Base-by-base conservation (phyloP, 1,140 invertebrate species). In the Heliothis virescens region DNA sequence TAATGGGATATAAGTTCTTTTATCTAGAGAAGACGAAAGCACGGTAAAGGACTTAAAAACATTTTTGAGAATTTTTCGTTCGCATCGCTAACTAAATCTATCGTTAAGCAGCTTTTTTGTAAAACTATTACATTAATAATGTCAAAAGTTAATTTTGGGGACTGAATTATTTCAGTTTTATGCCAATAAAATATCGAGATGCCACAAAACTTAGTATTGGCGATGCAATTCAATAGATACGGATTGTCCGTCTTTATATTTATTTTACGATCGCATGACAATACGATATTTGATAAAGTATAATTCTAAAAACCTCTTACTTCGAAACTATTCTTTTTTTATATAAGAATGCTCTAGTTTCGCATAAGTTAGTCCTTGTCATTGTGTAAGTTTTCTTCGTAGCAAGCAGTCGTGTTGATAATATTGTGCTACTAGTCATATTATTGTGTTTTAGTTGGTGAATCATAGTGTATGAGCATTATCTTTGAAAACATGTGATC, bases 251-350 rank as follows among this genome's bases (percentile, higher is more conserved):
- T 10, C 47, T 65, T 11, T 41, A 47, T 41, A 47, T 48, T 65
- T 47, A 18, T 10, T 65, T 65, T 48, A 65, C 62, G 62, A 65
- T 65, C 62, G 62, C 62, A 48, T 65, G 62, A 47, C 16, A 16
- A 48, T 65, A 48, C 10, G 26, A 48, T 65, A 65, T 65, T 65
- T 47, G 41, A 65, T 65, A 18, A 48, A 47, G 18, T 41, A 65
- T 18, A 18, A 2, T 0, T 11, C 62, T 65, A 13, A 41, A 63
- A 26, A 65, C 15, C 13, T 12, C 47, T 29, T 29, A 16, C 5
- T 5, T 16, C 16, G 4, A 1, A n/a, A n/a, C 41, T 18, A 2
- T n/a, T 11, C 18, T 1, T 12, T 18, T 65, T 48, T 11, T 47
- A 48, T 48, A 48, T 65, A 41, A 12, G 21, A 26, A 18, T 65